These are phyloP conservation scores for Clitarchus hookeri DNA, from an alignment of 2,888 invertebrate genomes.

Conservation along the genomic window DNA sequence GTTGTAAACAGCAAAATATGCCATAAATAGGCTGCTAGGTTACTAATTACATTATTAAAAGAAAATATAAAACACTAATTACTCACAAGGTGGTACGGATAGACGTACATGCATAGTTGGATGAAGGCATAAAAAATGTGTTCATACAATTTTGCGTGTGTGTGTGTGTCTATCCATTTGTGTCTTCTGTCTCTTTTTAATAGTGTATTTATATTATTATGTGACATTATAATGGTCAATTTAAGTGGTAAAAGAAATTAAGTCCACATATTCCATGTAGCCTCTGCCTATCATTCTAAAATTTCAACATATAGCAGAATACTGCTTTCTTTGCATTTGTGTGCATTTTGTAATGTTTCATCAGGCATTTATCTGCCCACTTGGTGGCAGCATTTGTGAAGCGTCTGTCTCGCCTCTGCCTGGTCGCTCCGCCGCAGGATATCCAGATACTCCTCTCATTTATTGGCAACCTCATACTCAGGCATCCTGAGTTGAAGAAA, in stretches of 20 bases:
- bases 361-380: conserved; percentile 85
- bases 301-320: too few relatives aligned
- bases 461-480: conserved; percentile 80
- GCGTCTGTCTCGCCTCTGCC: conserved; percentile 78
- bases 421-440: conserved; percentile 82
- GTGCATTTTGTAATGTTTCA: conserved; percentile 44
- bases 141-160: not conserved
- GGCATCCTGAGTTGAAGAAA: conserved; percentile 82
- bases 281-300: too few relatives aligned
- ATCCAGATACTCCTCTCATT: conserved; percentile 77
- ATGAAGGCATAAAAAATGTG: too few relatives aligned
- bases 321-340: too few relatives aligned
- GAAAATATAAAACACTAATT: too few relatives aligned
- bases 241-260: too few relatives aligned
- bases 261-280: too few relatives aligned
- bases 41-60: too few relatives aligned
- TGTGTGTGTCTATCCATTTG: conserved; percentile 9
- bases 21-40: too few relatives aligned
- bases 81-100: too few relatives aligned
- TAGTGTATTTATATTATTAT: conserved; percentile 17
- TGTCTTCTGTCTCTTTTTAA: conserved; percentile 25
- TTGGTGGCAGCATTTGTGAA: conserved; percentile 94
- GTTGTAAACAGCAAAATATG: too few relatives aligned
- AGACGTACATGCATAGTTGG: too few relatives aligned
- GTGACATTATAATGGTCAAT: not conserved